Base-by-base conservation (phyloP, 2,113 vertebrate species). In the Australoheros scitulus region DNA sequence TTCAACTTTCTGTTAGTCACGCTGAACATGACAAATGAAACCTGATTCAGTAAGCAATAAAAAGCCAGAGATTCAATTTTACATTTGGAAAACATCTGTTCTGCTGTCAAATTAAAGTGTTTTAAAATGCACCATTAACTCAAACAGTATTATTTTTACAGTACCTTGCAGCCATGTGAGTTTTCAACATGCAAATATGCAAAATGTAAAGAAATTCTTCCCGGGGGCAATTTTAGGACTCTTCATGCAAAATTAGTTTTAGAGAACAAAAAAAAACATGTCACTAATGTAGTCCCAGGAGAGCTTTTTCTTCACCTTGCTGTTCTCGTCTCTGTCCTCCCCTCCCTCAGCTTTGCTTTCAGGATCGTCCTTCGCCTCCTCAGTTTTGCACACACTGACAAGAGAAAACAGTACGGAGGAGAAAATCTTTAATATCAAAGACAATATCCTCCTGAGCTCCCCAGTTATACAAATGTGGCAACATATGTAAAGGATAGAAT, bases 331-430 rank as follows among this genome's bases (percentile, higher is more conserved):
- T 79, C 84, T 38, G 1, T 94, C 94, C 58, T 93, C 90, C 26
- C 89, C 90, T 89, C 84, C 79, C 1, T 95, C 93, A 7, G 83
- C 60, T 87, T 95, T 95, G 50, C 20, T 84, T 2, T 95, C 92
- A 0, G 43, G 2, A 2, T 93, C 92, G 1, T 96, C 94, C 86
- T 94, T 95, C 5, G 38, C 50, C 82, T 94, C 94, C 52, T 95
- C 92, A 0, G 61, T 38, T 90, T 96, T 96, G 58, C 74, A 91
- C 1, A 85, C 79, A 11, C 95, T 96, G 85, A 61, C 6, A 43
- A 58, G 47, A 79, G 3, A 82, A 76, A 11, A 36, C 57, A 68
- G 1, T 63, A 2, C 52, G 26, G 14, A 82, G 26, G 3, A n/a
- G 75, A 58, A 11, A 80, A 58, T 6, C 9, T 63, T 63, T 63